A percentile compares a stretch with the other conserved stretches of the same genome.
These are phyloP conservation scores for Columba guinea DNA, from an alignment of 2,797 vertebrate species.

Conservation along the genomic window DNA sequence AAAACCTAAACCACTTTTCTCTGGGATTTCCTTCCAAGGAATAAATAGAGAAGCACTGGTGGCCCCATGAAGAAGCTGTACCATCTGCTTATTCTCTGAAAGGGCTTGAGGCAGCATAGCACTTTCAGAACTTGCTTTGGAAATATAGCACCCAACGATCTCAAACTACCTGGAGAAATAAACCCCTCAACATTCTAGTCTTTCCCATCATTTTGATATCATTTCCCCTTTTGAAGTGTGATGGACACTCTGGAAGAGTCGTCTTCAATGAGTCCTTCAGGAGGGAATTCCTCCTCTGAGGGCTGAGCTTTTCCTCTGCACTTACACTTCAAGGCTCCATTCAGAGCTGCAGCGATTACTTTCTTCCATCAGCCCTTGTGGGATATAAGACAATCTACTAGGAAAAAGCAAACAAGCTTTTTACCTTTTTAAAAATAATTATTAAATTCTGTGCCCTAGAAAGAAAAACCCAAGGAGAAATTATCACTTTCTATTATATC, in stretches of 20 bases:
- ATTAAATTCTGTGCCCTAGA: background rate
- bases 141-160: background rate
- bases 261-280: background rate
- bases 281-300: background rate
- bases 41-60: background rate
- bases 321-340: background rate
- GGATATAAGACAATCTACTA: background rate
- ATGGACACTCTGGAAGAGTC: background rate
- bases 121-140: background rate
- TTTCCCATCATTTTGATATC: rapidly evolving
- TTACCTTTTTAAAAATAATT: conserved; percentile 2
- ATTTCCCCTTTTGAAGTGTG: background rate
- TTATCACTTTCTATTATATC: conserved; percentile 21
- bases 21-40: background rate
- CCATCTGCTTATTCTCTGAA: background rate
- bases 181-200: background rate
- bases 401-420: background rate
- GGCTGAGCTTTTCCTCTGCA: background rate
- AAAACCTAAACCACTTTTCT: background rate
- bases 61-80: background rate
- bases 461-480: background rate
- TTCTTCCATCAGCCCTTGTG: background rate
- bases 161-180: background rate
- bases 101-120: background rate
- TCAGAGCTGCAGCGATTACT: background rate